Evolutionary conservation across 2,113 vertebrate species (phyloP).

Genomic region (Uropsilus gracilis): DNA sequence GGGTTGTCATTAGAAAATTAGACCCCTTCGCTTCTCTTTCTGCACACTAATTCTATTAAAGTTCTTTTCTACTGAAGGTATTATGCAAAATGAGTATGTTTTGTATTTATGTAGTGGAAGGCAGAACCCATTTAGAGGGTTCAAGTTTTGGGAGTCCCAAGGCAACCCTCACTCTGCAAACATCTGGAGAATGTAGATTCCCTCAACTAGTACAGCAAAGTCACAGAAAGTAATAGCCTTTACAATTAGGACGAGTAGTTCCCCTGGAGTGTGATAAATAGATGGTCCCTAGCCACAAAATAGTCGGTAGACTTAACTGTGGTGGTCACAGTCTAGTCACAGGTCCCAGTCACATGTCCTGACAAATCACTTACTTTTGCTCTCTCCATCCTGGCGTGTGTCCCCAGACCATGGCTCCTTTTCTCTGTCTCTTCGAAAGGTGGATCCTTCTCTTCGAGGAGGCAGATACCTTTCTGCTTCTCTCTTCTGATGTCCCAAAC

Average conservation of each 20-base stretch:
- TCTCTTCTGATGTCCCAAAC: conserved; percentile 83
- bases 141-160: no score
- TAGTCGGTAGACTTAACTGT: not conserved
- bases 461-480: conserved; percentile 81
- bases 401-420: conserved; percentile 77
- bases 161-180: no score
- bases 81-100: no score
- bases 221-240: not conserved
- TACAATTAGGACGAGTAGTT: not conserved
- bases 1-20: no score
- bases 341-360: not conserved
- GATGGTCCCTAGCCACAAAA: not conserved
- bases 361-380: conserved; percentile 86
- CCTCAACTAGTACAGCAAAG: not conserved
- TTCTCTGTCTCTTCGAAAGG: conserved; percentile 85
- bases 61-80: no score
- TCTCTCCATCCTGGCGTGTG: conserved; percentile 84
- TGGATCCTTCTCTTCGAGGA: conserved; percentile 74
- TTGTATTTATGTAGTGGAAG: no score
- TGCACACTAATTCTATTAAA: no score
- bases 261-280: not conserved
- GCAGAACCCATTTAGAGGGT: no score
- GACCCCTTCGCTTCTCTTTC: no score
- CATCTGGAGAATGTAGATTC: not conserved
- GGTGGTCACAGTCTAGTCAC: not conserved